A percentile compares a stretch with the other conserved stretches of the same genome.
Conservation (phyloP, 1,140 invertebrate species). For the Drosophila cardini region DNA sequence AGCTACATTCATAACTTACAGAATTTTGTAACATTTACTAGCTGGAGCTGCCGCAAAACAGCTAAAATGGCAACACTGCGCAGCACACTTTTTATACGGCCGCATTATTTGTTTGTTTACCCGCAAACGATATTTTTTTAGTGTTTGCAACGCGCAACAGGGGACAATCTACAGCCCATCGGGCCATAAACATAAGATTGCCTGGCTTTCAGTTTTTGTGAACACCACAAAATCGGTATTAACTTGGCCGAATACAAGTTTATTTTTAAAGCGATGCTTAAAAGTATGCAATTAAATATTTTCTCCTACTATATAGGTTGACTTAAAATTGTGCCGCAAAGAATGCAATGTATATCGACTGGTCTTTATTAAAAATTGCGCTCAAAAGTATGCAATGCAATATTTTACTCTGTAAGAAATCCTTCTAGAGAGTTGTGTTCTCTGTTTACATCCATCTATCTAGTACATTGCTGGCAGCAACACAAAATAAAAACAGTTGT, state of each 20-base stretch:
- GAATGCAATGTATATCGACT: background rate
- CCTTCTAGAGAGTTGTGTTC: background rate
- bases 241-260: slow-evolving; percentile 22
- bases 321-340: background rate
- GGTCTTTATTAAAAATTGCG: background rate
- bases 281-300: slow-evolving; percentile 14
- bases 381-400: slow-evolving; percentile 18
- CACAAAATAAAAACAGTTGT: slow-evolving; percentile 20
- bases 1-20: too few relatives aligned
- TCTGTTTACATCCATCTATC: slow-evolving; percentile 9
- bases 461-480: background rate
- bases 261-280: background rate
- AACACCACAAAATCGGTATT: slow-evolving; percentile 11
- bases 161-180: background rate
- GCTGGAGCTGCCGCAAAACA: too few relatives aligned
- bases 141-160: slow-evolving; percentile 4
- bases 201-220: background rate
- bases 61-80: background rate
- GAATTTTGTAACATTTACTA: too few relatives aligned
- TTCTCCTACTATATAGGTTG: background rate
- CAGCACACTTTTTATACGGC: slow-evolving; percentile 32
- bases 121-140: slow-evolving; percentile 49
- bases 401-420: background rate
- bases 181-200: slow-evolving; percentile 20
- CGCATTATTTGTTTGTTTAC: slow-evolving; percentile 69